Percentiles rank a stretch among this genome's conserved stretches.
Evolutionary conservation across 2,113 vertebrate genomes (phyloP).

Genomic region (Lynx canadensis): DNA sequence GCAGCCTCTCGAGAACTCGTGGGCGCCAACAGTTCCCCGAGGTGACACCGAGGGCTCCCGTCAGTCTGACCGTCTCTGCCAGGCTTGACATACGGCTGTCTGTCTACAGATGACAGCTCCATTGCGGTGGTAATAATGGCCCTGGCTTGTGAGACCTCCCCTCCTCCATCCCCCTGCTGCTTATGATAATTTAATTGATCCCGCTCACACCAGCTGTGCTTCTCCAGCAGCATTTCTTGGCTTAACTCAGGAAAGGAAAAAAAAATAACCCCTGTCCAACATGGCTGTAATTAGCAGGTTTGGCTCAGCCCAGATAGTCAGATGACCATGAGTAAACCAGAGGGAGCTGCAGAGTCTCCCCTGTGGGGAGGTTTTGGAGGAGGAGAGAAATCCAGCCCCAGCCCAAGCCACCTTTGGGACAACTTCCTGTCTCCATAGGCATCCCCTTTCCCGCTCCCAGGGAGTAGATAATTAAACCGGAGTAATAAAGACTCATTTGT

Average conservation of each 20-base stretch:
- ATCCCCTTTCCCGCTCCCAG: conserved; percentile 23
- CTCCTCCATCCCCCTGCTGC: conserved; percentile 66
- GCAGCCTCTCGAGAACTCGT: background rate
- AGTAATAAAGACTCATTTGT: conserved; percentile 48
- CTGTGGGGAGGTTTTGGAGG: background rate
- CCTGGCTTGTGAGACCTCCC: conserved; percentile 13
- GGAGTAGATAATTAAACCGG: conserved; percentile 62
- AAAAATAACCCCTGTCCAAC: conserved; percentile 52
- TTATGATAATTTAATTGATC: conserved; percentile 82
- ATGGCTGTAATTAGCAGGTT: conserved; percentile 78
- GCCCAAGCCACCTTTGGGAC: conserved; percentile 31
- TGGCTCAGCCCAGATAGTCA: conserved; percentile 67
- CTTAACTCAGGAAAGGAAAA: conserved; percentile 61
- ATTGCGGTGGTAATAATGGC: conserved; percentile 53
- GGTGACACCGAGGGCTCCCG: background rate
- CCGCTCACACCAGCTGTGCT: conserved; percentile 38
- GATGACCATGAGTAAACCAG: conserved; percentile 49
- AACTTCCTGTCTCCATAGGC: conserved; percentile 17
- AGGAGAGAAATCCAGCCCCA: background rate
- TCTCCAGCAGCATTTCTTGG: conserved; percentile 78
- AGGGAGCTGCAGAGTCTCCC: background rate
- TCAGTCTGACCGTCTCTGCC: background rate
- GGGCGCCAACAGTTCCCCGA: background rate
- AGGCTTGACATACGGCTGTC: background rate
- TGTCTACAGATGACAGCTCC: conserved; percentile 68